Evolutionary conservation across 1,140 invertebrate species (phyloP).

Genomic region (Eueides isabella): DNA sequence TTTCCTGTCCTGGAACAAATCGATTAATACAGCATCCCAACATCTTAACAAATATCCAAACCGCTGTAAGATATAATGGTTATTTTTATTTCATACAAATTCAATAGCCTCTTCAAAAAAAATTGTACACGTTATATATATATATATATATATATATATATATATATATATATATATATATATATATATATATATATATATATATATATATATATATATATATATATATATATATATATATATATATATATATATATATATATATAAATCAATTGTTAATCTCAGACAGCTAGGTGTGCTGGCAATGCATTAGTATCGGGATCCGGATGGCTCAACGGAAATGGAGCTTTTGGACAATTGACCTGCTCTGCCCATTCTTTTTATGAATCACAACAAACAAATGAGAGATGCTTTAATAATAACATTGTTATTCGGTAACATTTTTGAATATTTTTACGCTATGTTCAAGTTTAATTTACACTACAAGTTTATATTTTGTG

Average conservation of each 20-base stretch:
- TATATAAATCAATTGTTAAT: background rate
- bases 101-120: background rate
- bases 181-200: background rate
- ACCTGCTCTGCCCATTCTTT: conserved; percentile 56
- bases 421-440: conserved; percentile 63
- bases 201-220: too few relatives aligned
- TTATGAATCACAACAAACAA: conserved; percentile 55
- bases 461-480: too few relatives aligned
- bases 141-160: background rate
- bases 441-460: background rate
- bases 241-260: background rate
- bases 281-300: conserved; percentile 59
- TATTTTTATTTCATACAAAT: background rate
- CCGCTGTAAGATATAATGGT: conserved; percentile 52
- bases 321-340: conserved; percentile 62
- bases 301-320: conserved; percentile 56
- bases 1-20: conserved; percentile 58
- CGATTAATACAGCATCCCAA: conserved; percentile 58
- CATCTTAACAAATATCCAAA: conserved; percentile 44
- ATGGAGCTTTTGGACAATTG: conserved; percentile 55
- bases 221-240: background rate
- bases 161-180: background rate
- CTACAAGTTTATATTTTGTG: too few relatives aligned
- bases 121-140: too few relatives aligned
- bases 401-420: conserved; percentile 59